Conservation (phyloP, 2,888 invertebrate species). For the Frankliniella fusca region DNA sequence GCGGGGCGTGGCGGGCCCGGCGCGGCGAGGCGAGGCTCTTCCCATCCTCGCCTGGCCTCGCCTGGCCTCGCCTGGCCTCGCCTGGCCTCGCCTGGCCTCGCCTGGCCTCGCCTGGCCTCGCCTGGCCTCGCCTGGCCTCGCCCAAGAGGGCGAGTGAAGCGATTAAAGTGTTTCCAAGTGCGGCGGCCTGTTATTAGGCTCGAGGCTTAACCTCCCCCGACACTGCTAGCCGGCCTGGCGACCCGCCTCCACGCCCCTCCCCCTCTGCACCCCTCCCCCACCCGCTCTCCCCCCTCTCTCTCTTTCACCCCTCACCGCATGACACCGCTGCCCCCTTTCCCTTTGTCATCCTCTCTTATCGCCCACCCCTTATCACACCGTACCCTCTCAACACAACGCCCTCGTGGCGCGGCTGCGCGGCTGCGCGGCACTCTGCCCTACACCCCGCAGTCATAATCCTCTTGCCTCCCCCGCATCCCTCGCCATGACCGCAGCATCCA, state of each 20-base stretch:
- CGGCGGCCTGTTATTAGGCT: not conserved
- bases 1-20: not conserved
- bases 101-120: not conserved
- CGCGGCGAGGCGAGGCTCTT: not conserved
- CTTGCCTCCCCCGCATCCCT: not conserved
- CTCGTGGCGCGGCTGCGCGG: not conserved
- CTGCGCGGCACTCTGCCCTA: not conserved
- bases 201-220: not conserved
- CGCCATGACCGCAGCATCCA: not conserved
- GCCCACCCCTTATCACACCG: not conserved
- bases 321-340: no score
- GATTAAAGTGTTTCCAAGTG: slow-evolving; percentile 10
- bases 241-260: not conserved
- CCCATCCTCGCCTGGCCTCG: not conserved
- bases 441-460: not conserved
- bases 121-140: not conserved
- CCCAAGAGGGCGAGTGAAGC: not conserved
- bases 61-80: not conserved
- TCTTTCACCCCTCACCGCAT: not conserved
- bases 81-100: no score
- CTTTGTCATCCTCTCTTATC: not conserved
- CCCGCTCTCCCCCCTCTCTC: not conserved
- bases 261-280: not conserved
- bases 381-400: not conserved
- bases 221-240: no score